Conservation (phyloP, 92 coral and sea anemone genomes). For the Nematostella vectensis region DNA sequence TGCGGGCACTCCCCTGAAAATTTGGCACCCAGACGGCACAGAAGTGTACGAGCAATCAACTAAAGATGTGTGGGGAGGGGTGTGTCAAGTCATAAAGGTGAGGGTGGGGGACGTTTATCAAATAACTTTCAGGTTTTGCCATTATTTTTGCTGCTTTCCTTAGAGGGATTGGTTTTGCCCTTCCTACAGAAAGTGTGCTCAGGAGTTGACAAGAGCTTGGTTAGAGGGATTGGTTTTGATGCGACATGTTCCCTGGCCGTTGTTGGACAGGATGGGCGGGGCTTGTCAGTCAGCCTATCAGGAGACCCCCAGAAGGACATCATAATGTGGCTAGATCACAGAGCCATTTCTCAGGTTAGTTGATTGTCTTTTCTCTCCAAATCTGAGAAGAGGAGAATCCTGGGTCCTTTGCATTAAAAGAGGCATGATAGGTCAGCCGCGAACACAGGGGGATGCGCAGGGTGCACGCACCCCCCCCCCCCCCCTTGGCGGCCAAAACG, state of each 20-base stretch:
- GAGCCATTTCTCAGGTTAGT: conserved; percentile 61
- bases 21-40: conserved; percentile 49
- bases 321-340: conserved; percentile 91
- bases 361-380: no score
- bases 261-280: conserved; percentile 45
- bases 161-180: no score
- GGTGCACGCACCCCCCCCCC: no score
- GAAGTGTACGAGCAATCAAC: conserved; percentile 78
- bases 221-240: conserved; percentile 92
- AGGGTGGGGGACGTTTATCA: no score
- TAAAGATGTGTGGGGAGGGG: conserved; percentile 59
- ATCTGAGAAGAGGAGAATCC: no score
- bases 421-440: no score
- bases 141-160: no score
- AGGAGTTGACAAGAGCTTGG: conserved; percentile 25
- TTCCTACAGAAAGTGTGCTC: conserved; percentile 18
- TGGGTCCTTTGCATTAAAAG: no score
- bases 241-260: conserved; percentile 92
- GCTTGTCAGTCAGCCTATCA: conserved; percentile 59
- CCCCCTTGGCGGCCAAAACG: no score
- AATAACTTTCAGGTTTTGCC: no score
- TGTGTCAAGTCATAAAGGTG: conserved; percentile 82
- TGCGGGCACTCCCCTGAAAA: conserved; percentile 45
- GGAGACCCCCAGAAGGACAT: conserved; percentile 51
- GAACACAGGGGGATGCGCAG: no score